These are phyloP conservation scores for Paramisgurnus dabryanus DNA, from an alignment of 2,113 vertebrate species.

Conservation along the genomic window DNA sequence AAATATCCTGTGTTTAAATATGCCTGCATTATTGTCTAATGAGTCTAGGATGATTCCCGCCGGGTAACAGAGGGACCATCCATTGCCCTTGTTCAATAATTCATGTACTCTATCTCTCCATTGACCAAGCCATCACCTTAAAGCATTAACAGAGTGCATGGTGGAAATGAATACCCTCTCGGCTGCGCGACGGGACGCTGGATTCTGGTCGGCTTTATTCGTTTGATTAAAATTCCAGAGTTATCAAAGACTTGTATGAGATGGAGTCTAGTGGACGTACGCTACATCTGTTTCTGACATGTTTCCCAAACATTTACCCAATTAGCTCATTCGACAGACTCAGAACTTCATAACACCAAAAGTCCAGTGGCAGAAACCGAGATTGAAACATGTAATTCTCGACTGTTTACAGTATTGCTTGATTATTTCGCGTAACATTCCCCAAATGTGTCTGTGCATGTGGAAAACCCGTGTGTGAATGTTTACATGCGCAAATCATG, in stretches of 20 bases:
- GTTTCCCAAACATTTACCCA: conserved; percentile 26
- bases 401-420: background rate
- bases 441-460: background rate
- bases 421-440: background rate
- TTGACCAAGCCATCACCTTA: conserved; percentile 52
- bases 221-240: conserved; percentile 1
- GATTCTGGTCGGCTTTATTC: conserved; percentile 2
- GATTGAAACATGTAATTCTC: background rate
- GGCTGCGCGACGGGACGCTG: background rate
- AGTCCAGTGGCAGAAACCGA: background rate
- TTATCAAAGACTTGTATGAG: conserved; percentile 19
- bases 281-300: conserved; percentile 28
- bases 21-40: conserved; percentile 21
- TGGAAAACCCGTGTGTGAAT: too few species aligned
- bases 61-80: conserved; percentile 24
- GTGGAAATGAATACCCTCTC: conserved; percentile 43
- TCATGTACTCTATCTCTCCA: conserved; percentile 58
- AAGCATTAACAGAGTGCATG: conserved; percentile 55
- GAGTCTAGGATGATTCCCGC: conserved; percentile 35
- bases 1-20: conserved; percentile 15
- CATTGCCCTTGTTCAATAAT: conserved; percentile 69
- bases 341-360: background rate
- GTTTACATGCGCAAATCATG: too few species aligned
- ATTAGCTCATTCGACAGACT: background rate
- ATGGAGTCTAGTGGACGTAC: background rate